phyloP scores from a whole-genome alignment of 2,113 vertebrate genomes.

The Lepidiolamprologus cunningtoni region DNA sequence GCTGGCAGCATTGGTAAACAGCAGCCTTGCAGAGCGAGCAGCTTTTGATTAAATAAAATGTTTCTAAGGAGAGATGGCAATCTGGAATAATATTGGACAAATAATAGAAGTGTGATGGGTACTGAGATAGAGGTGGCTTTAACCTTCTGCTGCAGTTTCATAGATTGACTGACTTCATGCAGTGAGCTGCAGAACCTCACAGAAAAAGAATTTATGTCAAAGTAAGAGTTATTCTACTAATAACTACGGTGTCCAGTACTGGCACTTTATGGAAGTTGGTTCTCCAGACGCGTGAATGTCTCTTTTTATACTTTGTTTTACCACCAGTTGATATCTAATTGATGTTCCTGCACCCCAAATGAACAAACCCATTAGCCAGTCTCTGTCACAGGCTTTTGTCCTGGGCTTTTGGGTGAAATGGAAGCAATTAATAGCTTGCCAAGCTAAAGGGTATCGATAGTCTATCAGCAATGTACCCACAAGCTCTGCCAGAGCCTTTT shows the following conservation, averaged over 20 bases:
- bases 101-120: background rate
- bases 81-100: background rate
- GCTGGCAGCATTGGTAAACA: background rate
- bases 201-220: background rate
- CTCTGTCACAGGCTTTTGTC: background rate
- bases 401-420: background rate
- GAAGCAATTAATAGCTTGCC: slow-evolving; percentile 39
- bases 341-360: background rate
- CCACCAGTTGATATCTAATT: background rate
- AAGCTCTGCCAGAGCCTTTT: slow-evolving; percentile 1
- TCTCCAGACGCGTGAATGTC: background rate
- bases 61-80: background rate
- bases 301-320: background rate
- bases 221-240: background rate
- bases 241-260: background rate
- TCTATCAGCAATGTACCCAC: slow-evolving; percentile 26
- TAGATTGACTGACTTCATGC: background rate
- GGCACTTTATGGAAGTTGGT: background rate
- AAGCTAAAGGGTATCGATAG: slow-evolving; percentile 53
- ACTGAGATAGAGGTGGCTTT: background rate
- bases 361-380: background rate
- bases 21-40: background rate
- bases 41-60: background rate
- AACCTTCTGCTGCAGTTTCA: background rate
- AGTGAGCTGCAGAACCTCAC: background rate